These are phyloP conservation scores for Aphelocoma californica DNA, from an alignment of 2,797 vertebrate genomes.

Conservation along the genomic window DNA sequence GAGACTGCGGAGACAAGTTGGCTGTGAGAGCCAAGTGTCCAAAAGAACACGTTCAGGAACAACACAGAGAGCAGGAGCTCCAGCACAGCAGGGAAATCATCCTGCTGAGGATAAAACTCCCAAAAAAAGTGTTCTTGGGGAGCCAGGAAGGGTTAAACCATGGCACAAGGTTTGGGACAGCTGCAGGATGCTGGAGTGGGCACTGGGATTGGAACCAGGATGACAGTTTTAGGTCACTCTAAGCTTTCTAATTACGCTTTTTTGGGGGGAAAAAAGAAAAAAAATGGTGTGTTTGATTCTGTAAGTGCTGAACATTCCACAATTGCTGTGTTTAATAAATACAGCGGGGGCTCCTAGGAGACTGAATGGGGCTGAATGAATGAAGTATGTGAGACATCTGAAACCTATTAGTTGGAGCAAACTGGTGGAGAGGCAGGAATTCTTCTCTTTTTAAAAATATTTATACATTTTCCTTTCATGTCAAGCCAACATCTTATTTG, in stretches of 20 bases:
- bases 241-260: neutral
- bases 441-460: slow-evolving; percentile 68
- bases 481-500: slow-evolving; percentile 63
- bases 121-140: neutral
- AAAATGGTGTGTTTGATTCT: slow-evolving; percentile 52
- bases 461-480: slow-evolving; percentile 65
- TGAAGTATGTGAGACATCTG: slow-evolving; percentile 73
- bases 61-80: neutral
- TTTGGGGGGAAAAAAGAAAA: neutral
- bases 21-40: neutral
- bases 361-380: slow-evolving; percentile 69
- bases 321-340: slow-evolving; percentile 73
- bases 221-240: slow-evolving; percentile 33
- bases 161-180: neutral
- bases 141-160: neutral
- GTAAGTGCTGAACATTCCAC: slow-evolving; percentile 70
- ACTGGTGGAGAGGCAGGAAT: slow-evolving; percentile 69
- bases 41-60: neutral
- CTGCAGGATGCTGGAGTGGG: neutral
- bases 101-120: neutral
- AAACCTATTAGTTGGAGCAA: slow-evolving; percentile 72
- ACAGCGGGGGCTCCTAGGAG: slow-evolving; percentile 68
- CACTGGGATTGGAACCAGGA: neutral
- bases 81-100: neutral
- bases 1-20: neutral